These are phyloP conservation scores for Metallyticus violacea DNA, from an alignment of 2,888 invertebrate species.

Conservation along the genomic window DNA sequence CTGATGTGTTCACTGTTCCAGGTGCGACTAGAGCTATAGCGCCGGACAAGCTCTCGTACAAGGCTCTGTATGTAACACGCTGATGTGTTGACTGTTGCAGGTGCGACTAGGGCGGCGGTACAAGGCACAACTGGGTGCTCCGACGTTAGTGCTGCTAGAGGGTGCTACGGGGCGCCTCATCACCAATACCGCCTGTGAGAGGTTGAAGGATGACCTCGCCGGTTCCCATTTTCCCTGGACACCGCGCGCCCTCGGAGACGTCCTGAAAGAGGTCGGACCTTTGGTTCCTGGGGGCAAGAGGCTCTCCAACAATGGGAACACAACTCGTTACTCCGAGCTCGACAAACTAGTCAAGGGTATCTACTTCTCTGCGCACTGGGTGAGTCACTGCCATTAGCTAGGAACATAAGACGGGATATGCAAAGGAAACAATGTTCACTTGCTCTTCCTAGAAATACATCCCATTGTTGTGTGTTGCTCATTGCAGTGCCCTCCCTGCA, in stretches of 20 bases:
- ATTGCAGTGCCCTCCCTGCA: slow-evolving; percentile 81
- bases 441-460: neutral
- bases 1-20: no score
- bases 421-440: neutral
- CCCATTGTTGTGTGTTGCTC: slow-evolving; percentile 15
- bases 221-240: slow-evolving; percentile 75
- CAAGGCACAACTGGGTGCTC: slow-evolving; percentile 64
- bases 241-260: slow-evolving; percentile 63
- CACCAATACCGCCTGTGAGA: slow-evolving; percentile 59
- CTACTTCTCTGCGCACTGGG: slow-evolving; percentile 90
- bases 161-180: slow-evolving; percentile 64
- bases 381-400: slow-evolving; percentile 50
- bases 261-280: slow-evolving; percentile 38
- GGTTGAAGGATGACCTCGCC: slow-evolving; percentile 66
- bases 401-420: no score
- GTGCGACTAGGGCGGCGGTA: slow-evolving; percentile 72
- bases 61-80: no score
- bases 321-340: slow-evolving; percentile 55
- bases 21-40: no score
- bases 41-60: no score
- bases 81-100: slow-evolving; percentile 48
- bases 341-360: slow-evolving; percentile 69
- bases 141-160: slow-evolving; percentile 69
- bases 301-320: slow-evolving; percentile 50
- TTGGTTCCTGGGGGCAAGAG: slow-evolving; percentile 43